These are phyloP conservation scores for Phyllostomus discolor DNA, from an alignment of 2,113 vertebrate genomes.

Conservation along the genomic window DNA sequence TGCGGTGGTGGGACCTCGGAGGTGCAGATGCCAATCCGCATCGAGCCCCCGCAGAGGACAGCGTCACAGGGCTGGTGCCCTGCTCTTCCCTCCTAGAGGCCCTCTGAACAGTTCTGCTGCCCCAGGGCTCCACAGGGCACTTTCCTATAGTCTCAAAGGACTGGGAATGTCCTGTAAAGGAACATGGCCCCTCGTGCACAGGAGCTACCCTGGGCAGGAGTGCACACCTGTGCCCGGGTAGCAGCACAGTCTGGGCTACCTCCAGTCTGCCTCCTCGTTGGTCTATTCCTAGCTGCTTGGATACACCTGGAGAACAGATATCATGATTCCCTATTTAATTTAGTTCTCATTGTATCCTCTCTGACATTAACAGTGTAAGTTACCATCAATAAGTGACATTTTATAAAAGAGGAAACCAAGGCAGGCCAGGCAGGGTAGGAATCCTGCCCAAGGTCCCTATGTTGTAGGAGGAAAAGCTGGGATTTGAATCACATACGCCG, in stretches of 20 bases:
- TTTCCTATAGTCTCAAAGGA: neutral
- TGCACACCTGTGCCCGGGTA: neutral
- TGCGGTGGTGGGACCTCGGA: neutral
- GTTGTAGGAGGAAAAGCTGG: neutral
- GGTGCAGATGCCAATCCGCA: neutral
- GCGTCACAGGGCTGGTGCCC: rapidly evolving
- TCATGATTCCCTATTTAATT: neutral
- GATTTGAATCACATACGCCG: neutral
- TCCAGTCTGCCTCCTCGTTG: neutral
- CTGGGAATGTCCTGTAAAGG: neutral
- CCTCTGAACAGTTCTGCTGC: neutral
- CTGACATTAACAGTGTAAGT: neutral
- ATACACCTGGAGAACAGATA: neutral
- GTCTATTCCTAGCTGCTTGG: neutral
- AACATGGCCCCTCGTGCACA: neutral
- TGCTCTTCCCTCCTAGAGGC: neutral
- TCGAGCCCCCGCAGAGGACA: neutral
- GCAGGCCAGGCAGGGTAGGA: neutral
- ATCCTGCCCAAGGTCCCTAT: neutral
- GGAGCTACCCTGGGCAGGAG: neutral
- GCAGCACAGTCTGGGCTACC: neutral
- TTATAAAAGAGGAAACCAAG: neutral
- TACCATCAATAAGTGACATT: neutral
- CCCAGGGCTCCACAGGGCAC: rapidly evolving
- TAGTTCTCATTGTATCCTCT: neutral